These are phyloP conservation scores for Serinus canaria DNA, from an alignment of 2,113 vertebrate genomes.

Conservation along the genomic window DNA sequence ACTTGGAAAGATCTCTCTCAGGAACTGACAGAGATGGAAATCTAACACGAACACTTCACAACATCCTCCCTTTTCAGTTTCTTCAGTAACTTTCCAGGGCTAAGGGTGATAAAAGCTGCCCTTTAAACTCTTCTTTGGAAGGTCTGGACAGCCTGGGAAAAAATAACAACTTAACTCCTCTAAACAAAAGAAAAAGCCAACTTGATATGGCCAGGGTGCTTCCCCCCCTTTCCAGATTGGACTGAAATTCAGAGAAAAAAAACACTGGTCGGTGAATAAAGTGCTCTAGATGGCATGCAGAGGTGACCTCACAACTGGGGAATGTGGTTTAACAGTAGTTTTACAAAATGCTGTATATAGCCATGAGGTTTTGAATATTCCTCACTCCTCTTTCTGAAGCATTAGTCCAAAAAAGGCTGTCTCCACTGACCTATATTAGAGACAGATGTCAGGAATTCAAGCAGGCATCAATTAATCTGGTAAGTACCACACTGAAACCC, in stretches of 20 bases:
- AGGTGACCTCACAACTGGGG: background rate
- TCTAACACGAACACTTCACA: background rate
- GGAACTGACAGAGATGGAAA: background rate
- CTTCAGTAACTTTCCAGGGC: background rate
- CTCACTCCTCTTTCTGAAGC: background rate
- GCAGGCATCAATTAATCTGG: background rate
- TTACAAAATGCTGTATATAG: slow-evolving; percentile 5
- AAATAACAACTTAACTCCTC: background rate
- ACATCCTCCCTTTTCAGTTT: background rate
- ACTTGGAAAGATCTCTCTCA: background rate
- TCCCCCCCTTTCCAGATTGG: background rate
- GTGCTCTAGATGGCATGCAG: background rate
- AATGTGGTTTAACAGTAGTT: slow-evolving; percentile 13
- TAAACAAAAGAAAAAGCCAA: background rate
- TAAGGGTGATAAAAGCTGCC: background rate
- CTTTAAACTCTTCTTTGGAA: background rate
- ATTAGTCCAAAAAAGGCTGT: background rate
- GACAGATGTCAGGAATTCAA: background rate
- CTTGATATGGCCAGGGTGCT: background rate
- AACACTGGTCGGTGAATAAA: background rate
- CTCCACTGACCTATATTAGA: background rate
- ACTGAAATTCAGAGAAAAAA: background rate
- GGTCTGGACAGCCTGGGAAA: background rate
- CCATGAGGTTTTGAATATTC: background rate
- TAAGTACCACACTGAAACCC: background rate